Percentiles rank a stretch among this genome's conserved stretches.
Evolutionary conservation across 1,140 invertebrate species (phyloP).

Genomic region (Eriocheir sinensis): DNA sequence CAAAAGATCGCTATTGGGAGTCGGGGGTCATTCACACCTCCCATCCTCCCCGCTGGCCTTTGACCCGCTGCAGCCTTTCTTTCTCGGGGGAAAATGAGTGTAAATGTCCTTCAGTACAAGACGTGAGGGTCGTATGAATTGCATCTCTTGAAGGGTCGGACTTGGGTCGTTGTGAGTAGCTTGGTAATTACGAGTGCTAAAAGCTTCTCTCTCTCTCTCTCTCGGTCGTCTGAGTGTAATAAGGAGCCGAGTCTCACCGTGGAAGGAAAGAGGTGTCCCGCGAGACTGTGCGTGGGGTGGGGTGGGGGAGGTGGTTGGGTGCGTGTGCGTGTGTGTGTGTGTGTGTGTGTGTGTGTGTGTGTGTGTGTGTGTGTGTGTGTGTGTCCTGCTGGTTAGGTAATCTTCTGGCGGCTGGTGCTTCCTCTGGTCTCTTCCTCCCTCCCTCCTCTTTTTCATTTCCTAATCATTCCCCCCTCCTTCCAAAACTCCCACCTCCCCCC

Average conservation of each 20-base stretch:
- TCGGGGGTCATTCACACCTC: not conserved
- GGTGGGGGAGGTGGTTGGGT: too few species aligned
- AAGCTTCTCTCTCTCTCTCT: not conserved
- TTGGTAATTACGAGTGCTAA: not conserved
- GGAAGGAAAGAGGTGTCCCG: not conserved
- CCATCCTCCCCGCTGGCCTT: not conserved
- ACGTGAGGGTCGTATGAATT: conserved; percentile 5
- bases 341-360: conserved; percentile 48
- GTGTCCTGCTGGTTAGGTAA: not conserved
- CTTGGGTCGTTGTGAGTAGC: not conserved
- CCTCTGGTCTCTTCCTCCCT: not conserved
- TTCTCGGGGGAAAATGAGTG: not conserved
- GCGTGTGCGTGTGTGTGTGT: conserved; percentile 42
- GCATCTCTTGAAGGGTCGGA: not conserved
- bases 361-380: conserved; percentile 50
- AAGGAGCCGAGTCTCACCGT: not conserved
- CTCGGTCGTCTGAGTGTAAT: not conserved
- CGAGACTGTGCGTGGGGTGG: too few species aligned
- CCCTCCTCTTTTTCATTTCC: not conserved
- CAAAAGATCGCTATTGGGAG: not conserved
- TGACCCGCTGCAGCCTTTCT: not conserved
- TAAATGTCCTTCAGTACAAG: not conserved
- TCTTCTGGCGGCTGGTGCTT: not conserved
- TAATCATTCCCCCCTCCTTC: too few species aligned
- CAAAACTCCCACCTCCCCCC: too few species aligned